A percentile compares a stretch with the other conserved stretches of the same genome.
Conservation (phyloP, 2,888 invertebrate genomes). For the Lasiommata megera region DNA sequence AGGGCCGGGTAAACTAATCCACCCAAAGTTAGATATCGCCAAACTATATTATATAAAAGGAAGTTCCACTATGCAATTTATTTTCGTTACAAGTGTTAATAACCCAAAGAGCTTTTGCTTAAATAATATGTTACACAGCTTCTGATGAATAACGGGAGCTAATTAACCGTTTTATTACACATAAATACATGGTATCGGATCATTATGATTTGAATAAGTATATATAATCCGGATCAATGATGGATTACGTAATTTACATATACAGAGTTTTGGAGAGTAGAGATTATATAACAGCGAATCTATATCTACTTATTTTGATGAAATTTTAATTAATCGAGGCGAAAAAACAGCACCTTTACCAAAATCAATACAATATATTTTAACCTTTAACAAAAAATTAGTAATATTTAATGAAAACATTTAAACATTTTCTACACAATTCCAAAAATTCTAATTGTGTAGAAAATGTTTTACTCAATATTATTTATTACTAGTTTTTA, state of each 20-base stretch:
- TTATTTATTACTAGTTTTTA: too few species aligned
- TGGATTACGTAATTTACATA: conserved; percentile 4
- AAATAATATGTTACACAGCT: conserved; percentile 4
- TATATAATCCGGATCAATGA: conserved; percentile 3
- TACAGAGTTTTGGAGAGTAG: neutral
- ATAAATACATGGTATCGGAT: conserved; percentile 27
- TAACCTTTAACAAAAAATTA: too few species aligned
- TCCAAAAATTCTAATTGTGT: too few species aligned
- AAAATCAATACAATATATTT: too few species aligned
- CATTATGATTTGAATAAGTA: conserved; percentile 8
- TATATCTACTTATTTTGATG: too few species aligned
- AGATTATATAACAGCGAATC: neutral
- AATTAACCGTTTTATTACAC: conserved; percentile 30
- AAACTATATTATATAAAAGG: neutral
- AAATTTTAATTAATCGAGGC: too few species aligned
- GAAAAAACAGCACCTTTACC: too few species aligned
- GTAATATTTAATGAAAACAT: too few species aligned
- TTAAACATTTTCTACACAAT: too few species aligned
- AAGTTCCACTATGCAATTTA: neutral
- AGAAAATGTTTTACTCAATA: too few species aligned
- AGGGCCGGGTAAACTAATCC: too few species aligned
- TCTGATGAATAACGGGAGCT: conserved; percentile 17
- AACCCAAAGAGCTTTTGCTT: neutral
- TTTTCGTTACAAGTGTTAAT: neutral
- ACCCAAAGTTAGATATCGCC: too few species aligned